Base-by-base conservation (phyloP, 2,113 vertebrate genomes). In the Rallus limicola region DNA sequence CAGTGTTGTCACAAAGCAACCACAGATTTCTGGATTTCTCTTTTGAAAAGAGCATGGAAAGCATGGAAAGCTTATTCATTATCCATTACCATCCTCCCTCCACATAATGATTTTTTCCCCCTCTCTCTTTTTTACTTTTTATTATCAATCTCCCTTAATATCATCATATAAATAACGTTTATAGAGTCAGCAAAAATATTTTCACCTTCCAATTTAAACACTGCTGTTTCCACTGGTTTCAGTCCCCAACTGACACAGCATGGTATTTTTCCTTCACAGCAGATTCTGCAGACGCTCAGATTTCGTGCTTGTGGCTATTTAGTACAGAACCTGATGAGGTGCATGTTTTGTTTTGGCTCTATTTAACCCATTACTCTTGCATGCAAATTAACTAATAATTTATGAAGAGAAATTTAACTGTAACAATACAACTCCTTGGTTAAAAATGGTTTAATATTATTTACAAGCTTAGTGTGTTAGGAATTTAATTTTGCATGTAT, bases 371-470 rank as follows among this genome's bases (percentile, higher is more conserved):
- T 82, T 52, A 72, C 1, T 86, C 55, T 88, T 86, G n/a, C 55
- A 64, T 65, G 9, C 10, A 96, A 79, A 85, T 87, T 81, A 83
- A 28, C 16, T 56, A 50, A 56, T 25, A 34, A 63, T 94, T 58
- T 36, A 71, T 56, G 48, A 82, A 52, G 19, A 82, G 13, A 80
- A 12, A 65, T 71, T 82, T 64, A 85, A 77, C 6, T 5, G 52
- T 21, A 86, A 48, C 19, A 50, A 12, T 53, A 55, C 9, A 63
- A 11, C 4, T 75, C 29, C 21, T 31, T 70, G 26, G 14, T 84
- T 82, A 93, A 76, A 93, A 88, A 82, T 77, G 6, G 4, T 50
- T 95, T 90, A 46, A 68, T 72, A 63, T 84, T 94, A 78, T 89
- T 93, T 91, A 82, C 36, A 82, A 82, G 40, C 55, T 71, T 48